Evolutionary conservation across 2,113 vertebrate species (phyloP).

Genomic region (Struthidea cinerea): DNA sequence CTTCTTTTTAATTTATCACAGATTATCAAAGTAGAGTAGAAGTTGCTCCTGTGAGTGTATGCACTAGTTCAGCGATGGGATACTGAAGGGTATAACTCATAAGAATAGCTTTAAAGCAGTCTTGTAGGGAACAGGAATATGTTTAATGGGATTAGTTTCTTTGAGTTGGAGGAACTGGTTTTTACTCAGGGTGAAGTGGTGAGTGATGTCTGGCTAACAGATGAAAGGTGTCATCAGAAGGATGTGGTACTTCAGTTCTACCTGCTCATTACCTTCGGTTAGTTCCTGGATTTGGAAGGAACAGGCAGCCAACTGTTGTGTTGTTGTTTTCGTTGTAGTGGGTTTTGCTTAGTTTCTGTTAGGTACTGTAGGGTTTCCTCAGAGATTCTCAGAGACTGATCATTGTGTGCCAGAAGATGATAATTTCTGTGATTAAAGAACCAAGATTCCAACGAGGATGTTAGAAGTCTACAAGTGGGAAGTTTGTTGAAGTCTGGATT

Average conservation of each 20-base stretch:
- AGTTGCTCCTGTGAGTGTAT: accelerated
- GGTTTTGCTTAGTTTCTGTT: not conserved
- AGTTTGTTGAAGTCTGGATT: not conserved
- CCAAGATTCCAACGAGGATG: not conserved
- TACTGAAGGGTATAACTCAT: not conserved
- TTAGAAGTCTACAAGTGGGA: not conserved
- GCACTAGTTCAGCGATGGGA: not conserved
- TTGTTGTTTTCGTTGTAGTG: not conserved
- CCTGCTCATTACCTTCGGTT: not conserved
- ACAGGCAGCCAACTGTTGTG: not conserved
- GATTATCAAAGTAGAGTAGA: not conserved
- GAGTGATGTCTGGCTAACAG: not conserved
- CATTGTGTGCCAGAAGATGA: not conserved
- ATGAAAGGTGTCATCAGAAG: not conserved
- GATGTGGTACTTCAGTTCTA: not conserved
- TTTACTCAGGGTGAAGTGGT: not conserved
- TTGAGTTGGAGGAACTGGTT: not conserved
- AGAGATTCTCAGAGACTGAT: not conserved
- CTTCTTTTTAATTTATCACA: not conserved
- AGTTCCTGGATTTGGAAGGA: not conserved
- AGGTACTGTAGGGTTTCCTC: not conserved
- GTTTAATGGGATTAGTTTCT: not conserved
- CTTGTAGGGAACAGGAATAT: not conserved
- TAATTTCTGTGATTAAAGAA: not conserved
- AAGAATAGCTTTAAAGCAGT: not conserved